Conservation (phyloP, 2,797 vertebrate genomes). For the Syndactyla subalaris region DNA sequence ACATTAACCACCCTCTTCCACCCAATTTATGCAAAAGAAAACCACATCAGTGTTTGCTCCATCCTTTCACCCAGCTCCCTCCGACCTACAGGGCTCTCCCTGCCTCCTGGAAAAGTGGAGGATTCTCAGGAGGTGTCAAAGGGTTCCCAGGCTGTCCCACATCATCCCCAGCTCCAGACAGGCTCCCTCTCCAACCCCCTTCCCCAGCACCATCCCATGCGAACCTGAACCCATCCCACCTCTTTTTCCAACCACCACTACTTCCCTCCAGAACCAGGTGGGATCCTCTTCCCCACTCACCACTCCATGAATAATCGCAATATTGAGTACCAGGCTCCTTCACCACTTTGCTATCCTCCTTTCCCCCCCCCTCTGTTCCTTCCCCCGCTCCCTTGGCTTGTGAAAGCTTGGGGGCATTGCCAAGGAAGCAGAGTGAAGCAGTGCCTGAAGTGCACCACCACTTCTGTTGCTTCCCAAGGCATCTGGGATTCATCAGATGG, state of each 20-base stretch:
- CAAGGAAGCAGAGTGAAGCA: slow-evolving; percentile 36
- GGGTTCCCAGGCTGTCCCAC: not conserved
- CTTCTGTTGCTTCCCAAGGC: slow-evolving; percentile 67
- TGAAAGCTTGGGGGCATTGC: slow-evolving; percentile 50
- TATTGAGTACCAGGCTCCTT: slow-evolving; percentile 9
- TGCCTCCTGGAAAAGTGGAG: not conserved
- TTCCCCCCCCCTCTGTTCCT: not conserved
- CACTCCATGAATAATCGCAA: not conserved
- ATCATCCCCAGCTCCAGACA: not conserved
- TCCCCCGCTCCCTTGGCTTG: slow-evolving; percentile 18
- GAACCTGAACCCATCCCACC: not conserved
- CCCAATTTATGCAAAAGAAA: not conserved
- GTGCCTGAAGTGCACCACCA: slow-evolving; percentile 39
- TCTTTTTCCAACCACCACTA: not conserved
- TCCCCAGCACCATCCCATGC: not conserved
- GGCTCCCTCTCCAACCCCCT: not conserved
- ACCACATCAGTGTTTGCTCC: not conserved
- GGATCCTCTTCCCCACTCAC: not conserved
- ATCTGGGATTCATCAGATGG: slow-evolving; percentile 72
- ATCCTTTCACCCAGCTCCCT: not conserved
- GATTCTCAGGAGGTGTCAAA: not conserved
- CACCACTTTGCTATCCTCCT: slow-evolving; percentile 9
- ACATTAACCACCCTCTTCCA: not conserved
- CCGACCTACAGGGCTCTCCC: not conserved
- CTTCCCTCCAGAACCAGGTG: not conserved